These are phyloP conservation scores for Thryonomys swinderianus DNA, from an alignment of 2,113 vertebrate genomes.

Conservation along the genomic window DNA sequence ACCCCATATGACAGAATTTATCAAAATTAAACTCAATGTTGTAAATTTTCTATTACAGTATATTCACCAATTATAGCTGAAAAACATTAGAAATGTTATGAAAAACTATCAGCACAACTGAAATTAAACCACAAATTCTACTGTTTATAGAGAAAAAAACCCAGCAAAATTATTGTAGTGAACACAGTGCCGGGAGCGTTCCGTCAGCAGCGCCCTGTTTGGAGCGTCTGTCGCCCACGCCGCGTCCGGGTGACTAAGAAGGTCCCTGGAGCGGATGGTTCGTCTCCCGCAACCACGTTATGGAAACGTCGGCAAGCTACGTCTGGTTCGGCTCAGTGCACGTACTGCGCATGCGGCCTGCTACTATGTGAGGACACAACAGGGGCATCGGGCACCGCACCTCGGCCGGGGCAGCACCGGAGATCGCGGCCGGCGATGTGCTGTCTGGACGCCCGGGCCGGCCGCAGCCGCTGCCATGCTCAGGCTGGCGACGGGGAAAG, in stretches of 20 bases:
- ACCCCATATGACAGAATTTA: not conserved
- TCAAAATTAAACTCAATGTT: slow-evolving; percentile 36
- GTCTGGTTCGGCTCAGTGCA: slow-evolving; percentile 64
- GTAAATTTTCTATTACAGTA: slow-evolving; percentile 27
- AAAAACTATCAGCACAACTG: slow-evolving; percentile 26
- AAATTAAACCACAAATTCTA: slow-evolving; percentile 60
- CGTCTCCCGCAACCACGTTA: slow-evolving; percentile 61
- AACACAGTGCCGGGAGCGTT: not conserved
- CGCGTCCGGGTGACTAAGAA: slow-evolving; percentile 27
- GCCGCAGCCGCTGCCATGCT: too few relatives aligned
- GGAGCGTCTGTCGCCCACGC: not conserved
- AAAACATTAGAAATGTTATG: slow-evolving; percentile 61
- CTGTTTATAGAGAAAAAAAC: slow-evolving; percentile 34
- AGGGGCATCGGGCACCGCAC: slow-evolving; percentile 9
- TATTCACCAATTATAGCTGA: not conserved
- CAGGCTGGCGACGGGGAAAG: not conserved
- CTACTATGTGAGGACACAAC: not conserved
- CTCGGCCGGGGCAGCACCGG: not conserved
- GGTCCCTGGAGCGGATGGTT: slow-evolving; percentile 65
- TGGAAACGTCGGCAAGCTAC: slow-evolving; percentile 54
- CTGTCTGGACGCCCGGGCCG: not conserved
- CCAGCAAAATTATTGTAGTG: slow-evolving; percentile 44
- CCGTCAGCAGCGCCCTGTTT: not conserved
- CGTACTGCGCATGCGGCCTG: not conserved
- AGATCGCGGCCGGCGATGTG: not conserved